phyloP scores from a whole-genome alignment of 2,888 invertebrate genomes.

The Andrena flavipes region DNA sequence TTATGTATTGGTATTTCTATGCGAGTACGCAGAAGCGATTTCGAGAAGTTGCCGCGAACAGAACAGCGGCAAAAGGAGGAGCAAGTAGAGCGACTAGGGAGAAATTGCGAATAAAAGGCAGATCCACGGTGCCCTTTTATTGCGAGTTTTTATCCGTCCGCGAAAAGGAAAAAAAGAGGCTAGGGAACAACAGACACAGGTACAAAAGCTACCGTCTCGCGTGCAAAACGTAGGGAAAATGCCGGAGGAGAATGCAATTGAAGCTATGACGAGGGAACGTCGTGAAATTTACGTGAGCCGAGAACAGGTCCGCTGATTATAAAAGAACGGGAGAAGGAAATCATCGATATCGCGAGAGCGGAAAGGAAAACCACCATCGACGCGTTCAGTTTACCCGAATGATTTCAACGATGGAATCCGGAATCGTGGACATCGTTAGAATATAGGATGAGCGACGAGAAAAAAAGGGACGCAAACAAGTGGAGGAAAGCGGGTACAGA shows the following conservation, averaged over 20 bases:
- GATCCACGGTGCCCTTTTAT: slow-evolving; percentile 30
- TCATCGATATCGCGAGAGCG: slow-evolving; percentile 23
- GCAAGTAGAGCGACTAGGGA: slow-evolving; percentile 7
- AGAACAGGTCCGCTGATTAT: slow-evolving; percentile 22
- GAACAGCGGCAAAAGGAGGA: slow-evolving; percentile 13
- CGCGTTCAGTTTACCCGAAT: slow-evolving; percentile 67
- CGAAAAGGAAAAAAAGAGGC: slow-evolving; percentile 2
- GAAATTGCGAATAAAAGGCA: slow-evolving; percentile 45
- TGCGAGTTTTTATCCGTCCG: slow-evolving; percentile 28
- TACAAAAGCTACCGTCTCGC: neutral
- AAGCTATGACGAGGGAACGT: neutral
- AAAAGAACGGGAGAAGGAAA: slow-evolving; percentile 32
- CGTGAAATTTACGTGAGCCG: neutral
- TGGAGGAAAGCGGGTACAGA: slow-evolving; percentile 23
- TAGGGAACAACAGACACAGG: slow-evolving; percentile 14
- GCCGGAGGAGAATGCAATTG: slow-evolving; percentile 5
- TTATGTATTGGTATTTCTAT: slow-evolving; percentile 44
- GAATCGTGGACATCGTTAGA: slow-evolving; percentile 66
- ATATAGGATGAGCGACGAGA: slow-evolving; percentile 60
- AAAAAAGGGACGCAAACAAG: slow-evolving; percentile 32
- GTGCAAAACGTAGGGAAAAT: neutral
- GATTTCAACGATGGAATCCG: slow-evolving; percentile 60
- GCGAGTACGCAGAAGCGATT: slow-evolving; percentile 51
- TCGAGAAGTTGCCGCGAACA: slow-evolving; percentile 21
- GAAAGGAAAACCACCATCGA: slow-evolving; percentile 45